Evolutionary conservation across 2,113 vertebrate species (phyloP).

Genomic region (Vulpes vulpes): DNA sequence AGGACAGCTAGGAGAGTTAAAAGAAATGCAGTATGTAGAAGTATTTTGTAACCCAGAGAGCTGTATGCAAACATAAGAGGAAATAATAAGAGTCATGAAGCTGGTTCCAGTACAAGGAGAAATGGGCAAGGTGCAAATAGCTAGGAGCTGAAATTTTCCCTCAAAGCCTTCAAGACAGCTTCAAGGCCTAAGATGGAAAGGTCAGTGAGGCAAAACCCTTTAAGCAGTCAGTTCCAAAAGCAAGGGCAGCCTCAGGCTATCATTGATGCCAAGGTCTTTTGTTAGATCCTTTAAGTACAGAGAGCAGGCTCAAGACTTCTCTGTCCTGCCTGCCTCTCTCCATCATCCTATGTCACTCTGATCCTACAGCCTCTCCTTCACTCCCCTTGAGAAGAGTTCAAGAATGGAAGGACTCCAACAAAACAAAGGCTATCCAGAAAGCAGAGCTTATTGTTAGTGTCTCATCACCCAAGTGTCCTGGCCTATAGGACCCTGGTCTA

Average conservation of each 20-base stretch:
- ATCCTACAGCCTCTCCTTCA: neutral
- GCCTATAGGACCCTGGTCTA: neutral
- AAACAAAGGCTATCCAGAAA: neutral
- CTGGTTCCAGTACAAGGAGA: neutral
- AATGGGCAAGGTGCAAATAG: neutral
- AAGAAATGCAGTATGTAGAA: neutral
- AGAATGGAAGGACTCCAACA: neutral
- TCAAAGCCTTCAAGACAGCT: neutral
- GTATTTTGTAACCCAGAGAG: neutral
- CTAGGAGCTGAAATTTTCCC: neutral
- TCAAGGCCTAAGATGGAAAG: neutral
- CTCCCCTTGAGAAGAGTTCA: neutral
- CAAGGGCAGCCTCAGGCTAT: neutral
- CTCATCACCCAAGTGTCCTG: neutral
- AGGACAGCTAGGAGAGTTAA: neutral
- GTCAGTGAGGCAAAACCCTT: neutral
- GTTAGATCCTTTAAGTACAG: too few relatives aligned
- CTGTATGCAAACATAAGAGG: neutral
- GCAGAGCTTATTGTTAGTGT: neutral
- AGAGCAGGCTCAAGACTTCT: neutral
- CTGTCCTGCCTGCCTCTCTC: neutral
- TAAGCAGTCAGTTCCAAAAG: neutral
- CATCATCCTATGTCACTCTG: neutral
- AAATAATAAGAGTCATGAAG: neutral
- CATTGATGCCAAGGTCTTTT: neutral